phyloP scores from a whole-genome alignment of 2,113 vertebrate species.

The Marcusenius ussheri region DNA sequence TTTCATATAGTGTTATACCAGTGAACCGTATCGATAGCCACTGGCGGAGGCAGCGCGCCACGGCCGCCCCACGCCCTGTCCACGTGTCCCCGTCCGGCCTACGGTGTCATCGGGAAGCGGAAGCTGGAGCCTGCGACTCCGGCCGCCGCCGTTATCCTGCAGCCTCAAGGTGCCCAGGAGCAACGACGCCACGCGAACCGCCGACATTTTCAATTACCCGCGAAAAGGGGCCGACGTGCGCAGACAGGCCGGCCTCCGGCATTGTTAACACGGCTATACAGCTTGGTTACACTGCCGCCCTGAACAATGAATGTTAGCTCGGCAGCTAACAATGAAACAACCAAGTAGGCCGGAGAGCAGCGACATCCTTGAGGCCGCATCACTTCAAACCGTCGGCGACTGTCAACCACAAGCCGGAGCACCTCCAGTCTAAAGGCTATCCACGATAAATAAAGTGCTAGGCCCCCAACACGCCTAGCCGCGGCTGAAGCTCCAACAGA shows the following conservation, averaged over 20 bases:
- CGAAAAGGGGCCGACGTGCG: background rate
- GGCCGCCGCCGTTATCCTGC: conserved; percentile 21
- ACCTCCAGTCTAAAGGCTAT: background rate
- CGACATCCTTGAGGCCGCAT: background rate
- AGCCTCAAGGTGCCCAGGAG: conserved; percentile 32
- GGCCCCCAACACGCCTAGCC: background rate
- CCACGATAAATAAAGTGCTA: background rate
- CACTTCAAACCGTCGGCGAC: background rate
- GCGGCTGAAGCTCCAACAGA: background rate
- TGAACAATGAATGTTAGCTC: background rate
- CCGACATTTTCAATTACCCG: background rate
- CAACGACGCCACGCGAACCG: background rate
- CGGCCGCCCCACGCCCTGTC: conserved; percentile 25
- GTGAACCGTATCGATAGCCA: background rate
- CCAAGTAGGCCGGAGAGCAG: background rate
- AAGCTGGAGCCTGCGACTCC: background rate
- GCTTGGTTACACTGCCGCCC: background rate
- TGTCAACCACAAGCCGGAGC: background rate
- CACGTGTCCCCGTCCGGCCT: conserved; percentile 35
- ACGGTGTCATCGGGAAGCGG: conserved; percentile 18
- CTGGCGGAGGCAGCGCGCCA: background rate
- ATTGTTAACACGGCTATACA: background rate
- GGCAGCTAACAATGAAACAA: background rate
- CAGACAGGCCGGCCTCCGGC: background rate
- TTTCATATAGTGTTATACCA: background rate